Conservation (phyloP, 2,888 invertebrate genomes). For the Pomacea canaliculata region DNA sequence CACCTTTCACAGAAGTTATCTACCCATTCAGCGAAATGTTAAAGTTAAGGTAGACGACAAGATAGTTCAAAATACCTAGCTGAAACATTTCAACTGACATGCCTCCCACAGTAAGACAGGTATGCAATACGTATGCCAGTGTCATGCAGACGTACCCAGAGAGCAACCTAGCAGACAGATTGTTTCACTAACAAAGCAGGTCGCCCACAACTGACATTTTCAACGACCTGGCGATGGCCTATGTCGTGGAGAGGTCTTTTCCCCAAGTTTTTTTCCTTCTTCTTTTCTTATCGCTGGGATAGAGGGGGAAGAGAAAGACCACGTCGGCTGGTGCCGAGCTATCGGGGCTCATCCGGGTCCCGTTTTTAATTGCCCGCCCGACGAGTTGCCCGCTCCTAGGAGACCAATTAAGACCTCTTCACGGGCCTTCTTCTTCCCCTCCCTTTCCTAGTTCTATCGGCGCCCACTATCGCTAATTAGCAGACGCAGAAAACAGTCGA, state of each 20-base stretch:
- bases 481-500: constrained; percentile 17
- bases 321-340: not conserved
- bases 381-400: not conserved
- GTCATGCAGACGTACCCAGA: not conserved
- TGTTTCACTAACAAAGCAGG: not conserved
- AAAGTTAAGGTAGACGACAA: too few species aligned
- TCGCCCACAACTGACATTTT: constrained; percentile 3
- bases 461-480: constrained; percentile 27
- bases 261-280: too few species aligned
- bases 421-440: too few species aligned
- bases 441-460: constrained; percentile 1
- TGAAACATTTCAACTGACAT: too few species aligned
- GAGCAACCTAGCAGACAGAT: not conserved
- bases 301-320: not conserved
- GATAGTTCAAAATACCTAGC: too few species aligned
- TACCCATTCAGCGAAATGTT: too few species aligned
- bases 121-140: too few species aligned
- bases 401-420: constrained; percentile 7
- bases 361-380: constrained; percentile 9
- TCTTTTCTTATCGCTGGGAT: too few species aligned
- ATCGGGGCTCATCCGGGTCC: constrained; percentile 5
- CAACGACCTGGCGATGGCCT: not conserved
- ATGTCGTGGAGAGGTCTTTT: not conserved
- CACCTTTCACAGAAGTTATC: too few species aligned
- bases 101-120: too few species aligned